Evolutionary conservation across 2,797 vertebrate genomes (phyloP).

Genomic region (Lutjanus argentimaculatus): DNA sequence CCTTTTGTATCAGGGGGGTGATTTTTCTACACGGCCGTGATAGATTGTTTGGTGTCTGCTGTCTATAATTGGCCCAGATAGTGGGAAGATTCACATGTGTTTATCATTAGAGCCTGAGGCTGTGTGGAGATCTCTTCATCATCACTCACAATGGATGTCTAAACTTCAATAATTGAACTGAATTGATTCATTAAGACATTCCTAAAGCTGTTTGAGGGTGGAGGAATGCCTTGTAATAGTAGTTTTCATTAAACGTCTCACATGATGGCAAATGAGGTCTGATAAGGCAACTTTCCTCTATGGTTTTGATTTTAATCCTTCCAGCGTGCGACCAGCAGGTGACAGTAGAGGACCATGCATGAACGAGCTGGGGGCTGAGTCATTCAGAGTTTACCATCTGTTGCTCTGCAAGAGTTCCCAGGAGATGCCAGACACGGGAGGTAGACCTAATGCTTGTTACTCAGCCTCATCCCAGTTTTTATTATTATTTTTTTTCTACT

Average conservation of each 20-base stretch:
- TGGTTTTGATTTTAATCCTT: neutral
- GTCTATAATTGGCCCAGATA: constrained; percentile 68
- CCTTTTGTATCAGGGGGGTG: constrained; percentile 66
- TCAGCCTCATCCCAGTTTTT: constrained; percentile 54
- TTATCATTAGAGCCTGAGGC: constrained; percentile 63
- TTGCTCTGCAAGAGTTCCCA: constrained; percentile 73
- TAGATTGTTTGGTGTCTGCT: constrained; percentile 69
- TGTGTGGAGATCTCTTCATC: constrained; percentile 60
- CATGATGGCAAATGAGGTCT: neutral
- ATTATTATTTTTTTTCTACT: constrained; percentile 27
- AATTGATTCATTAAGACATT: constrained; percentile 42
- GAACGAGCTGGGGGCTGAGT: constrained; percentile 49
- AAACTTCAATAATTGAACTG: neutral
- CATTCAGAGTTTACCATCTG: constrained; percentile 80
- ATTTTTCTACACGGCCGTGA: constrained; percentile 67
- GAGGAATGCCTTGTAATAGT: neutral
- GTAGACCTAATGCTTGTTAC: constrained; percentile 70
- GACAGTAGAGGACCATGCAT: constrained; percentile 78
- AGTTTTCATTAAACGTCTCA: constrained; percentile 7
- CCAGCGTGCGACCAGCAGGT: constrained; percentile 69
- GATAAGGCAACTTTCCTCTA: neutral
- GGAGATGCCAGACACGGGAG: constrained; percentile 71
- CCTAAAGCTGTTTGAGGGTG: constrained; percentile 13
- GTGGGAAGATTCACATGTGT: constrained; percentile 76
- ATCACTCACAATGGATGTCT: constrained; percentile 46